Percentiles rank a stretch among this genome's conserved stretches.
These are phyloP conservation scores for Apotomis betuletana DNA, from an alignment of 2,888 invertebrate genomes.

Conservation along the genomic window DNA sequence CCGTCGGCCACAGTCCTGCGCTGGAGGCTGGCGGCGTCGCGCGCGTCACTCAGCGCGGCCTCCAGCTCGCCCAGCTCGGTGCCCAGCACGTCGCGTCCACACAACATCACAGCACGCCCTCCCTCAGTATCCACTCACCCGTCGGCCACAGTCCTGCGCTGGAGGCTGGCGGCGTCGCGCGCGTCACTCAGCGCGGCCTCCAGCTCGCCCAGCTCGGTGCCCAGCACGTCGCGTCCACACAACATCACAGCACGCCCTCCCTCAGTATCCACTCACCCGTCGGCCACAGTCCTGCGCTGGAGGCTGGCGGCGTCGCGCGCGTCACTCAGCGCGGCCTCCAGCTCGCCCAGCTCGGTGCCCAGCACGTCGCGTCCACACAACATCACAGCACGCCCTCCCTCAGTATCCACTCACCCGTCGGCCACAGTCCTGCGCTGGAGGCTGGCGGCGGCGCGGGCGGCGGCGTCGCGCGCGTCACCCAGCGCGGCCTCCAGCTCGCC, in stretches of 20 bases:
- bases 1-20: too few species aligned
- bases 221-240: slow-evolving; percentile 43
- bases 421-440: too few species aligned
- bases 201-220: too few species aligned
- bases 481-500: slow-evolving; percentile 57
- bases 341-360: slow-evolving; percentile 58
- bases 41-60: too few species aligned
- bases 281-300: slow-evolving; percentile 48
- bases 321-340: slow-evolving; percentile 57
- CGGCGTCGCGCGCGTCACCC: slow-evolving; percentile 52
- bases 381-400: slow-evolving; percentile 61
- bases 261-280: background rate
- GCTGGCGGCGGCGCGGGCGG: background rate
- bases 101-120: slow-evolving; percentile 57
- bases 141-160: slow-evolving; percentile 42
- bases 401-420: slow-evolving; percentile 51
- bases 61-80: too few species aligned
- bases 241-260: slow-evolving; percentile 60
- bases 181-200: too few species aligned
- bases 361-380: slow-evolving; percentile 46
- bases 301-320: slow-evolving; percentile 50
- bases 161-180: background rate
- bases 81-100: slow-evolving; percentile 44
- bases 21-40: too few species aligned
- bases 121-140: slow-evolving; percentile 41